phyloP scores from a whole-genome alignment of 2,888 invertebrate species.

The Pandemis corylana region DNA sequence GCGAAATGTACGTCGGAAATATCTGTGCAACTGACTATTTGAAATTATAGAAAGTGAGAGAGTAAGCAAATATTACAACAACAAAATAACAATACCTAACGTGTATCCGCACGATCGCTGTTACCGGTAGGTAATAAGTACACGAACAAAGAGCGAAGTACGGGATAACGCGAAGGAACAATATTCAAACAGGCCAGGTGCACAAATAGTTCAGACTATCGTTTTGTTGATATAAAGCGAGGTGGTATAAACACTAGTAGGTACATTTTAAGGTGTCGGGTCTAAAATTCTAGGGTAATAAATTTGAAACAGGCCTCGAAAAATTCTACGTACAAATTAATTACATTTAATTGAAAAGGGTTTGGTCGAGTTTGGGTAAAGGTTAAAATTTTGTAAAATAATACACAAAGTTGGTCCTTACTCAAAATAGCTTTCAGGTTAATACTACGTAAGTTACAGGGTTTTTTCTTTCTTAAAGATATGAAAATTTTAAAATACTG shows the following conservation, averaged over 20 bases:
- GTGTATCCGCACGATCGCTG: no score
- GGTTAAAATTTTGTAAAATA: constrained; percentile 55
- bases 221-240: constrained; percentile 60
- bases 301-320: constrained; percentile 68
- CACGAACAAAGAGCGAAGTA: no score
- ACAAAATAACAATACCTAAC: no score
- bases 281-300: constrained; percentile 65
- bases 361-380: constrained; percentile 67
- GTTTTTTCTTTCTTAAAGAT: constrained; percentile 25
- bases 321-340: constrained; percentile 66
- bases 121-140: no score
- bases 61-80: no score
- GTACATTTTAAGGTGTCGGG: constrained; percentile 57
- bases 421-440: constrained; percentile 59
- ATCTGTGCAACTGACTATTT: no score
- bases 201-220: no score
- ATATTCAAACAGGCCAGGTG: no score
- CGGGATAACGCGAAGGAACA: no score
- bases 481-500: constrained; percentile 53
- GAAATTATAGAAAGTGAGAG: no score
- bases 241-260: constrained; percentile 61
- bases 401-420: constrained; percentile 69
- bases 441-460: constrained; percentile 47
- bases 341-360: constrained; percentile 56
- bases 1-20: constrained; percentile 57